Percentiles rank a stretch among this genome's conserved stretches.
phyloP scores from a whole-genome alignment of 2,888 invertebrate genomes.

The Podabrus alpinus region DNA sequence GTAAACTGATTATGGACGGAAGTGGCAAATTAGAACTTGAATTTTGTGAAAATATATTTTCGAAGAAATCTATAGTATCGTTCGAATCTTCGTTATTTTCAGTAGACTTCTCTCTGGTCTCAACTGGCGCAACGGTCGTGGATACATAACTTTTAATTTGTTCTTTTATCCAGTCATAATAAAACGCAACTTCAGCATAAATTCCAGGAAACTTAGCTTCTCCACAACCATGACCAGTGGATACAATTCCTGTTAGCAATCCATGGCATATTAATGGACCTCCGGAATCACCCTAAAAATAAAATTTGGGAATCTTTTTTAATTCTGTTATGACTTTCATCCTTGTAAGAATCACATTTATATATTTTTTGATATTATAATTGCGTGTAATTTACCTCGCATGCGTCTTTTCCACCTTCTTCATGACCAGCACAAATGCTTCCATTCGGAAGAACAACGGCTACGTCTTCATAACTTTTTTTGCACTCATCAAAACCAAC shows the following conservation, averaged over 20 bases:
- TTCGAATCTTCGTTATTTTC: background rate
- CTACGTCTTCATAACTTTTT: background rate
- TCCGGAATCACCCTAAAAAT: conserved; percentile 42
- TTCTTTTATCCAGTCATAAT: conserved; percentile 36
- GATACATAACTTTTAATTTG: background rate
- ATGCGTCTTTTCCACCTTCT: conserved; percentile 30
- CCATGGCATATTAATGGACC: conserved; percentile 41
- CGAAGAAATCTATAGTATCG: background rate
- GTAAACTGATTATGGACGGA: background rate
- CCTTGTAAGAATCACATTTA: too few species aligned
- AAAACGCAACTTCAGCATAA: conserved; percentile 39
- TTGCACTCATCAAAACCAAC: conserved; percentile 32
- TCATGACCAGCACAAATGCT: conserved; percentile 36
- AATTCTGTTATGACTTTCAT: too few species aligned
- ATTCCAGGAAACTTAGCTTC: conserved; percentile 39
- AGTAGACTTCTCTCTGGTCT: background rate
- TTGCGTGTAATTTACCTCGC: conserved; percentile 27
- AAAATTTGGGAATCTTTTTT: background rate
- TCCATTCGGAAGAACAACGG: background rate
- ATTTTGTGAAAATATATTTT: background rate
- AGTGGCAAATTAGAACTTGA: background rate
- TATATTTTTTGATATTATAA: too few species aligned
- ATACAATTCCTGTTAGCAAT: conserved; percentile 39
- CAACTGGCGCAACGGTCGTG: background rate
- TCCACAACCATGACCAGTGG: conserved; percentile 41